phyloP scores from a whole-genome alignment of 2,888 invertebrate genomes.

The Catocala sponsa region DNA sequence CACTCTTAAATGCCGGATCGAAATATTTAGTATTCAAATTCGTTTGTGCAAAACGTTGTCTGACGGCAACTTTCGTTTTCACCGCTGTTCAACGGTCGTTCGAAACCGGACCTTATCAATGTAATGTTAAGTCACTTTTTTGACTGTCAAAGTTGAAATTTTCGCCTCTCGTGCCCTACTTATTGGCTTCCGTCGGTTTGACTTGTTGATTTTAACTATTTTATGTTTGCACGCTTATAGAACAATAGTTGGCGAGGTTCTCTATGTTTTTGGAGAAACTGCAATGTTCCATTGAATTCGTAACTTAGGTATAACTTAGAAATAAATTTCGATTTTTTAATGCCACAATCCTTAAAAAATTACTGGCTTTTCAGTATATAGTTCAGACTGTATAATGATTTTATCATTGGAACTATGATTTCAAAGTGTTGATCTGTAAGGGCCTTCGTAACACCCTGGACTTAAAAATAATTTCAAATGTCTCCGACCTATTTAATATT shows the following conservation, averaged over 20 bases:
- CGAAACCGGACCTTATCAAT: conserved; percentile 56
- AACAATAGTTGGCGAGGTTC: conserved; percentile 56
- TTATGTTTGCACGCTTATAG: conserved; percentile 62
- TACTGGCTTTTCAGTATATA: no score
- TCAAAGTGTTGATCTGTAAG: no score
- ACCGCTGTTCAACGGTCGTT: conserved; percentile 47
- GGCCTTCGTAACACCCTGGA: no score
- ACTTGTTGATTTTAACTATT: conserved; percentile 82
- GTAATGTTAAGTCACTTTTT: conserved; percentile 52
- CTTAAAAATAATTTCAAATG: no score
- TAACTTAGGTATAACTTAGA: neutral
- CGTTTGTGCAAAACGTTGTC: conserved; percentile 81
- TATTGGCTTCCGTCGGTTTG: conserved; percentile 75
- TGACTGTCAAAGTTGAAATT: conserved; percentile 62
- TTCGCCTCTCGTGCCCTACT: conserved; percentile 82
- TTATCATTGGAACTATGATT: no score
- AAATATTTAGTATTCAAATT: conserved; percentile 81
- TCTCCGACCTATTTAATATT: no score
- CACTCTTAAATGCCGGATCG: conserved; percentile 57
- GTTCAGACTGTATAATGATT: no score
- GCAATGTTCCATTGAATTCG: neutral
- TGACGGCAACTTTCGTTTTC: conserved; percentile 83
- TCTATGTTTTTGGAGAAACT: conserved; percentile 39
- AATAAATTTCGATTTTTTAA: no score
- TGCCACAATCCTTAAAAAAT: no score